Evolutionary conservation across 2,113 vertebrate genomes (phyloP).

Genomic region (Illadopsis cleaveri): DNA sequence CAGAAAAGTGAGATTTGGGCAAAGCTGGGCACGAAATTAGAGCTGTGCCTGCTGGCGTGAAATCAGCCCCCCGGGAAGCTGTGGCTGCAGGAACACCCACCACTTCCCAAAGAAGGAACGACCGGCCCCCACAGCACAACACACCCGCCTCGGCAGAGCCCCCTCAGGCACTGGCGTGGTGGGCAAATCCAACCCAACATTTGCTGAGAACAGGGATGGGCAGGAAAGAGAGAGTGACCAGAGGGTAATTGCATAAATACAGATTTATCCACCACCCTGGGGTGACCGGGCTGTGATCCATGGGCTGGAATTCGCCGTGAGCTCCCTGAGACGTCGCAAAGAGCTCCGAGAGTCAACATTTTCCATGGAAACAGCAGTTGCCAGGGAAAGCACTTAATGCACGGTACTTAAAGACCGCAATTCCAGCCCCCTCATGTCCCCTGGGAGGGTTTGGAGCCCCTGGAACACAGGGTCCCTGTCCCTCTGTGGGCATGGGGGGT

Average conservation of each 20-base stretch:
- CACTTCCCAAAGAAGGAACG: neutral
- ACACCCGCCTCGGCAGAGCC: neutral
- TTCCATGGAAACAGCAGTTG: conserved; percentile 22
- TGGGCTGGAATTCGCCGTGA: neutral
- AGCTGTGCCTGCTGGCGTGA: neutral
- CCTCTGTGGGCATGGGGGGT: neutral
- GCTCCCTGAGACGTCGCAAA: neutral
- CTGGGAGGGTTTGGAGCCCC: neutral
- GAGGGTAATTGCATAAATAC: neutral
- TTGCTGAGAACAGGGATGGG: neutral
- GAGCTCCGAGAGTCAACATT: neutral
- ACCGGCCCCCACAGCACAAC: neutral
- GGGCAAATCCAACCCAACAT: neutral
- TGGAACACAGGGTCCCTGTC: fast-evolving
- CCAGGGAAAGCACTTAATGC: neutral
- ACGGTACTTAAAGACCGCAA: neutral
- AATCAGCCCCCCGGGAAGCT: neutral
- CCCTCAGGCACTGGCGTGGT: neutral
- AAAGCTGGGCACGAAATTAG: neutral
- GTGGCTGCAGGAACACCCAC: neutral
- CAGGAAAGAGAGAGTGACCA: neutral
- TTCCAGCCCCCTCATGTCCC: neutral
- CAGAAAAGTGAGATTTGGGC: neutral
- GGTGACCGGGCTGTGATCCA: neutral
- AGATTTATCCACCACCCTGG: neutral